Conservation (phyloP, 2,888 invertebrate species). For the Dendrolimus pini region DNA sequence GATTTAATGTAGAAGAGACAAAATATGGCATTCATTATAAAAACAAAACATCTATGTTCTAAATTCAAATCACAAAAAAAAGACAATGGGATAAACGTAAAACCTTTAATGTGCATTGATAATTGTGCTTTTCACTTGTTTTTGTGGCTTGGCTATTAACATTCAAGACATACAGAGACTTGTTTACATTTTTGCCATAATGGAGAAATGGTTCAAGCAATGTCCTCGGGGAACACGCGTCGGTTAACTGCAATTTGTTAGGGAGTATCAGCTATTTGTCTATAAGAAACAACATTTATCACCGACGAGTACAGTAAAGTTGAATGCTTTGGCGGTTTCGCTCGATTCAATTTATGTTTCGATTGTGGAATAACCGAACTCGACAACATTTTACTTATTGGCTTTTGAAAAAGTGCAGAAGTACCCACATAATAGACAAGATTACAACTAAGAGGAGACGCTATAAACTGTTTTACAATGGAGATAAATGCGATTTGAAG, state of each 20-base stretch:
- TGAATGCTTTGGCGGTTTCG: constrained; percentile 25
- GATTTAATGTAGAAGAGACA: no score
- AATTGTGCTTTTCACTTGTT: no score
- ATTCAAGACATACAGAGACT: constrained; percentile 39
- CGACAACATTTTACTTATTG: constrained; percentile 19
- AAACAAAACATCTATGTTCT: no score
- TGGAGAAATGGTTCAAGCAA: constrained; percentile 31
- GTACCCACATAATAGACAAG: constrained; percentile 1
- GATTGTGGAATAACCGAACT: constrained; percentile 39
- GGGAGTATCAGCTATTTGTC: constrained; percentile 53
- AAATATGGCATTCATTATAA: no score
- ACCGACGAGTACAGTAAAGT: constrained; percentile 26
- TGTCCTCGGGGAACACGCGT: constrained; percentile 26
- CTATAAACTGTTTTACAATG: background rate
- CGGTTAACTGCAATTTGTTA: constrained; percentile 46
- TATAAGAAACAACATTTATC: constrained; percentile 48
- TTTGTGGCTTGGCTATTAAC: constrained; percentile 32
- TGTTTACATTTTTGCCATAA: constrained; percentile 41
- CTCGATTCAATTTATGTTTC: constrained; percentile 40
- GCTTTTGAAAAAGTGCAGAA: constrained; percentile 19
- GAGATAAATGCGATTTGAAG: background rate
- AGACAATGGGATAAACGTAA: no score
- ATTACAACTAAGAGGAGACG: constrained; percentile 7
- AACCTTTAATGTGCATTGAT: no score
- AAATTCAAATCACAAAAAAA: no score